These are phyloP conservation scores for Yasuhikotakia modesta DNA, from an alignment of 2,797 vertebrate species.

Conservation along the genomic window DNA sequence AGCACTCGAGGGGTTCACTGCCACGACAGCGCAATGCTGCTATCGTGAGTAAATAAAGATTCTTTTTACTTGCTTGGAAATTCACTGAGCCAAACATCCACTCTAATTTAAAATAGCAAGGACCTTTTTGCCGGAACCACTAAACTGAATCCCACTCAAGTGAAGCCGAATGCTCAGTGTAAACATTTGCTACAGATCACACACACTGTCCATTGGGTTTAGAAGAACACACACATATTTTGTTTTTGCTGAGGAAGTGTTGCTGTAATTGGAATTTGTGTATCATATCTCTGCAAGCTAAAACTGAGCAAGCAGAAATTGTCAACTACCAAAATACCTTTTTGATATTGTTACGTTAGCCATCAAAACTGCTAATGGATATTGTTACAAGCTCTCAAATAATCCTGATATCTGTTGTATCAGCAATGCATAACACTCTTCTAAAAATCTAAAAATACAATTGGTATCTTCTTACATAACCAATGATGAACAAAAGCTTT, in stretches of 20 bases:
- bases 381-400: not conserved
- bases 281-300: not conserved
- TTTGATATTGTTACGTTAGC: not conserved
- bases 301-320: not conserved
- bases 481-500: not conserved
- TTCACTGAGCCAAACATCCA: constrained; percentile 11
- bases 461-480: not conserved
- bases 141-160: not conserved
- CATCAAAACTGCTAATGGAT: not conserved
- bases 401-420: not conserved
- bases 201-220: not conserved
- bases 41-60: constrained; percentile 17
- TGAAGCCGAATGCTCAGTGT: not conserved
- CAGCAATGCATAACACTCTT: not conserved
- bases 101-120: constrained; percentile 17
- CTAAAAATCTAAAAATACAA: not conserved
- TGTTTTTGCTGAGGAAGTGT: not conserved
- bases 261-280: not conserved
- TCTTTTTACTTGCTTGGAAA: constrained; percentile 11
- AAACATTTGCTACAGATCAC: not conserved
- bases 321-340: not conserved
- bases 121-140: not conserved
- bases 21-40: not conserved
- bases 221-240: not conserved
- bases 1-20: constrained; percentile 16